Base-by-base conservation (phyloP, 2,113 vertebrate species). In the Suricata suricatta region DNA sequence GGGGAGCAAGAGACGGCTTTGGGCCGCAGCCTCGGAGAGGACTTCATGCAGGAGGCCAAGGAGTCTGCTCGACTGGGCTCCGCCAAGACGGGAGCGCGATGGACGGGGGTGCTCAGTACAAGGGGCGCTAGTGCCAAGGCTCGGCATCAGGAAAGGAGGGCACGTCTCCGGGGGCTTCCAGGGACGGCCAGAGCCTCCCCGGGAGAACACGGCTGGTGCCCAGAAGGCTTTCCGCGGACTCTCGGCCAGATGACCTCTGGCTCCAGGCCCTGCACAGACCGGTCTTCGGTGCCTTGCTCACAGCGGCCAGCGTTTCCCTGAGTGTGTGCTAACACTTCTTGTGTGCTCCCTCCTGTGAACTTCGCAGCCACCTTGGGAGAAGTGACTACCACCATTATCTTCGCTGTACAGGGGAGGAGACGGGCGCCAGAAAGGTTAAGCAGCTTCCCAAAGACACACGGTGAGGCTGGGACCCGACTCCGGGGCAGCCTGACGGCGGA, bases 341-440 rank as follows among this genome's bases (percentile, higher is more conserved):
- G 17, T 9, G 17, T 2, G 4, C 31, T 64, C 17, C 77, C 68
- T 54, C 84, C 33, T 27, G 6, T 21, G 19, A 54, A n/a, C 17
- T 33, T 47, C 13, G 1, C 15, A 50, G 71, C 50, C 50, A 0
- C 71, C 31, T 54, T 38, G 0, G 7, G 44, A 9, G 44, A 15
- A 13, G 1, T 29, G 60, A 68, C 63, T 4, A 16, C 16, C 11
- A 8, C 69, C 82, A 33, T 72, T 25, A 52, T 63, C 63, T 71
- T 50, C 63, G 52, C 60, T 92, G 80, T n/a, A 44, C 80, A 81
- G 80, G 44, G 0, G 57, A 64, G 17, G 54, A 72, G 21, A 71
- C 21, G 4, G 63, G 88, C 85, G n/a, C 21, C 71, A 63, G 69
- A 41, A 41, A 96, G 66, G 84, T 92, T 90, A 72, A 95, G 86